Conservation (phyloP, 2,888 invertebrate genomes). For the Drosophila melanosoma region DNA sequence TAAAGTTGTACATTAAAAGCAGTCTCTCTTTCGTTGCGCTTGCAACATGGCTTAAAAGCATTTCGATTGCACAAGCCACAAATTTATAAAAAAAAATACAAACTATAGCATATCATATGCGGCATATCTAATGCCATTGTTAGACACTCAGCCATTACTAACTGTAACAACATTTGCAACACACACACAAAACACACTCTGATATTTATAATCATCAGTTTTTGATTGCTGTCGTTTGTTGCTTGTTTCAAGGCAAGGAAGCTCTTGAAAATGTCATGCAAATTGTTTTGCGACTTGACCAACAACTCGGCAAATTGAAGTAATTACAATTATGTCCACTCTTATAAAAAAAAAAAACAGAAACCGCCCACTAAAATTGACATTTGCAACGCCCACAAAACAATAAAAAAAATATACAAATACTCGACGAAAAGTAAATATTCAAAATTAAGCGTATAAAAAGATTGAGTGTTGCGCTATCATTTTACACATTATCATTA, state of each 20-base stretch:
- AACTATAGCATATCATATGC: constrained; percentile 26
- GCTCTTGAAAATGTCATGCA: constrained; percentile 22
- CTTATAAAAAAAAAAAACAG: background rate
- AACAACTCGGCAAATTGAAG: constrained; percentile 54
- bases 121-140: constrained; percentile 46
- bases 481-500: constrained; percentile 56
- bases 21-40: constrained; percentile 6
- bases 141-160: constrained; percentile 16
- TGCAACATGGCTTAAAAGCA: constrained; percentile 20
- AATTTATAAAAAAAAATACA: constrained; percentile 6
- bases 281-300: constrained; percentile 41
- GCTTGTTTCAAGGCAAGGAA: constrained; percentile 44
- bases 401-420: constrained; percentile 6
- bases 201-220: background rate
- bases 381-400: constrained; percentile 29
- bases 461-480: constrained; percentile 26
- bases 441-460: constrained; percentile 10
- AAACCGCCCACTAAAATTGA: constrained; percentile 47
- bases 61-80: constrained; percentile 28
- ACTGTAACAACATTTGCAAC: constrained; percentile 4
- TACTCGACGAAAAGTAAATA: constrained; percentile 17
- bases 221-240: background rate
- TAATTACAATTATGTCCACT: constrained; percentile 47
- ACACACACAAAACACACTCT: background rate
- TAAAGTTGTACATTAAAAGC: background rate